A percentile compares a stretch with the other conserved stretches of the same genome.
Conservation (phyloP, 2,113 vertebrate genomes). For the Microcebus griseorufus region DNA sequence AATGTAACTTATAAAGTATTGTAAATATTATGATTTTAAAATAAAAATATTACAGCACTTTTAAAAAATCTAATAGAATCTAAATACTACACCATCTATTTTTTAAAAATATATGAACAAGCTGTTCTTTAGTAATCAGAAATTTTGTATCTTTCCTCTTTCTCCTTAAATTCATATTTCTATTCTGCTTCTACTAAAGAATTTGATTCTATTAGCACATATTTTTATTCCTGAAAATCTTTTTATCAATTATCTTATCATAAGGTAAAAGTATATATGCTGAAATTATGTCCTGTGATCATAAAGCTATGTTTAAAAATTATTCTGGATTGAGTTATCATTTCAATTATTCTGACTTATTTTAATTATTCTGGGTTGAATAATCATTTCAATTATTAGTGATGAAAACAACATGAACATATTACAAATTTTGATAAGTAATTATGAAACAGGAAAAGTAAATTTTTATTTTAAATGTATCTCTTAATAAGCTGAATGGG, state of each 20-base stretch:
- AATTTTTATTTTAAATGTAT: neutral
- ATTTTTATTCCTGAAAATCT: conserved; percentile 27
- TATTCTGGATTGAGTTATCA: neutral
- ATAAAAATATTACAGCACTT: conserved; percentile 20
- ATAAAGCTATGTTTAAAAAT: conserved; percentile 29
- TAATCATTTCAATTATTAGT: conserved; percentile 19
- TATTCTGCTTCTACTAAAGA: conserved; percentile 23
- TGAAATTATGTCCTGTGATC: neutral
- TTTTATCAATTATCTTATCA: conserved; percentile 18
- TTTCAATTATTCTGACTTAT: no score
- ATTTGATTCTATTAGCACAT: neutral
- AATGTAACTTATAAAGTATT: neutral
- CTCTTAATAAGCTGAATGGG: neutral
- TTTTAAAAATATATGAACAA: neutral
- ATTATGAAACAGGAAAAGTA: conserved; percentile 35
- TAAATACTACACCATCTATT: conserved; percentile 25
- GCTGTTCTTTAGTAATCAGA: conserved; percentile 36
- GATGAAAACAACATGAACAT: conserved; percentile 11
- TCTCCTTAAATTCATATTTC: conserved; percentile 7
- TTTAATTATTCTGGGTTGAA: neutral
- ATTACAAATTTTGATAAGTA: conserved; percentile 13
- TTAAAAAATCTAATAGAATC: conserved; percentile 5
- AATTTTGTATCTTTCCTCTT: conserved; percentile 21
- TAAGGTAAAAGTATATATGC: conserved; percentile 22
- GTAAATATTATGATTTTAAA: conserved; percentile 43